Conservation (phyloP, 2,888 invertebrate species). For the Graphium colonna region DNA sequence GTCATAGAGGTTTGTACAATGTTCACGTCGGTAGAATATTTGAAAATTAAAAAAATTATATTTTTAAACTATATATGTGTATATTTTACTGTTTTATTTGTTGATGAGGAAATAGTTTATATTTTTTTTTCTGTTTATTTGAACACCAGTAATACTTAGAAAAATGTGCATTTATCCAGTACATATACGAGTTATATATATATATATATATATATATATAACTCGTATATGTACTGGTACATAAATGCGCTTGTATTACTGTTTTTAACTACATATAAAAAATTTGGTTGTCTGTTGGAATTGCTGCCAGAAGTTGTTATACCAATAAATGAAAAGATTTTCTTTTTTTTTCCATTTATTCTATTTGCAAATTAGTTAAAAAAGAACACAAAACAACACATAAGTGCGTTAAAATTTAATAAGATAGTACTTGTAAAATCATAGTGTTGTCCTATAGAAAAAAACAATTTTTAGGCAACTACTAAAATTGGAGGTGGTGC, state of each 20-base stretch:
- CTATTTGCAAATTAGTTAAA: too few species aligned
- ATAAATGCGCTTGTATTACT: background rate
- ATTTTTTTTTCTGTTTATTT: background rate
- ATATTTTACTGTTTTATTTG: constrained; percentile 5
- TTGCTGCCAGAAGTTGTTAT: background rate
- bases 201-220: background rate
- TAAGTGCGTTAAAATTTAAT: too few species aligned
- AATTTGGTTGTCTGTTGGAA: background rate
- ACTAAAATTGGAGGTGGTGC: too few species aligned
- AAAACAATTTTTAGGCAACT: too few species aligned
- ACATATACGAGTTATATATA: too few species aligned
- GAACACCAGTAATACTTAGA: background rate
- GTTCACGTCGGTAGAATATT: constrained; percentile 35
- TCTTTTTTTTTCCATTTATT: too few species aligned
- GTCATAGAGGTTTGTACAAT: constrained; percentile 55
- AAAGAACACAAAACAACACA: too few species aligned
- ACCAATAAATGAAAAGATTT: too few species aligned
- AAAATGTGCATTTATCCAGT: background rate
- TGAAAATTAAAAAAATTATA: background rate
- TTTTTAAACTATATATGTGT: background rate
- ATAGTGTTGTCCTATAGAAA: too few species aligned
- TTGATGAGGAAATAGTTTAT: background rate
- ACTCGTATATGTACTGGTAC: too few species aligned
- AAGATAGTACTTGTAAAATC: too few species aligned
- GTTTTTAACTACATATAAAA: background rate